Conservation (phyloP, 2,888 invertebrate species). For the Idaea straminata region DNA sequence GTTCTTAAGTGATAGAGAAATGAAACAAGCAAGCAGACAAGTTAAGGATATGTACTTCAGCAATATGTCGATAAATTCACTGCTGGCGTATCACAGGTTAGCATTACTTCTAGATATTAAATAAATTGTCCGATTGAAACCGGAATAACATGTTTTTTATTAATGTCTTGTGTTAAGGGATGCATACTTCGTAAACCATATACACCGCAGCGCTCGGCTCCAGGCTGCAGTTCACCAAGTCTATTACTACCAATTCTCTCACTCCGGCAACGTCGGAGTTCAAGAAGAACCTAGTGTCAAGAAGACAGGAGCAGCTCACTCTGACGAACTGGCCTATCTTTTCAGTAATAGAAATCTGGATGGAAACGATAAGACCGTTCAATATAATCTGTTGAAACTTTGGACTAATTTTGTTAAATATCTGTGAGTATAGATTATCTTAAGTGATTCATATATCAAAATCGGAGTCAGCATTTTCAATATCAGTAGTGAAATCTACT, state of each 20-base stretch:
- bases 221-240: constrained; percentile 49
- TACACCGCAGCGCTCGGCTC: constrained; percentile 54
- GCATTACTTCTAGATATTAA: background rate
- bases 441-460: too few relatives aligned
- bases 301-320: constrained; percentile 64
- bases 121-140: background rate
- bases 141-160: background rate
- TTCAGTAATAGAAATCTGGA: constrained; percentile 46
- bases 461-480: too few relatives aligned
- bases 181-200: constrained; percentile 61
- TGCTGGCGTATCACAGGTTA: constrained; percentile 63
- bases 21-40: constrained; percentile 41
- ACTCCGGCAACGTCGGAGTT: constrained; percentile 51
- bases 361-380: constrained; percentile 53
- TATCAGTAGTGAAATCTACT: background rate
- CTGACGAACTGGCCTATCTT: constrained; percentile 65
- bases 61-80: constrained; percentile 39
- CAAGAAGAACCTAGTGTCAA: constrained; percentile 43
- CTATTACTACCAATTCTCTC: constrained; percentile 65
- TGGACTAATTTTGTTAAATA: constrained; percentile 69
- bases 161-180: constrained; percentile 45
- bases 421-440: constrained; percentile 48
- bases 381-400: constrained; percentile 45
- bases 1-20: constrained; percentile 48
- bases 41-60: constrained; percentile 59